These are phyloP conservation scores for Osmerus mordax DNA, from an alignment of 2,113 vertebrate genomes.

Conservation along the genomic window DNA sequence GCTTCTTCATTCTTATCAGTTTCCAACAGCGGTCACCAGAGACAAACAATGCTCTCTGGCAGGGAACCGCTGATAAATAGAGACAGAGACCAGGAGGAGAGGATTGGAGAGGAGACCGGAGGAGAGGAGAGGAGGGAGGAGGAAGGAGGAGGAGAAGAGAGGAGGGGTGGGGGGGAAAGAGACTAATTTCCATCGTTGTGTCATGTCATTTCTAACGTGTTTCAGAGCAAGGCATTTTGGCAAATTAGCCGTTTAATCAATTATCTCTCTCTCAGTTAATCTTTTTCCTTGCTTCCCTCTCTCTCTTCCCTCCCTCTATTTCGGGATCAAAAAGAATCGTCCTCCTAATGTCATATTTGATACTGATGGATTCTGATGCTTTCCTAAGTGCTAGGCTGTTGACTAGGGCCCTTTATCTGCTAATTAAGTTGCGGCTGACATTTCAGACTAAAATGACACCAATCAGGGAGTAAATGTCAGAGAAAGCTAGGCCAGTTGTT, in stretches of 20 bases:
- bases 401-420: not conserved
- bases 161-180: not conserved
- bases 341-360: not conserved
- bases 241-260: no score
- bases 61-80: not conserved
- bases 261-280: no score
- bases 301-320: no score
- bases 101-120: not conserved
- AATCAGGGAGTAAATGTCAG: not conserved
- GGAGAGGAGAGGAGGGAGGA: not conserved
- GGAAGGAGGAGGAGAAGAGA: no score
- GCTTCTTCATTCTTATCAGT: no score
- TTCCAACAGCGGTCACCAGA: not conserved
- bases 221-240: no score
- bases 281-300: no score
- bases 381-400: not conserved
- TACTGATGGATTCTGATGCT: not conserved
- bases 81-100: not conserved
- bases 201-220: no score
- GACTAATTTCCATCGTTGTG: no score
- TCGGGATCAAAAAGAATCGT: no score
- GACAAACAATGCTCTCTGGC: not conserved
- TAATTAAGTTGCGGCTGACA: conserved; percentile 1
- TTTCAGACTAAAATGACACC: not conserved
- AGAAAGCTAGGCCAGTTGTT: not conserved